Percentiles rank a stretch among this genome's conserved stretches.
Conservation (phyloP, 2,113 vertebrate species). For the Trogon melanurus region DNA sequence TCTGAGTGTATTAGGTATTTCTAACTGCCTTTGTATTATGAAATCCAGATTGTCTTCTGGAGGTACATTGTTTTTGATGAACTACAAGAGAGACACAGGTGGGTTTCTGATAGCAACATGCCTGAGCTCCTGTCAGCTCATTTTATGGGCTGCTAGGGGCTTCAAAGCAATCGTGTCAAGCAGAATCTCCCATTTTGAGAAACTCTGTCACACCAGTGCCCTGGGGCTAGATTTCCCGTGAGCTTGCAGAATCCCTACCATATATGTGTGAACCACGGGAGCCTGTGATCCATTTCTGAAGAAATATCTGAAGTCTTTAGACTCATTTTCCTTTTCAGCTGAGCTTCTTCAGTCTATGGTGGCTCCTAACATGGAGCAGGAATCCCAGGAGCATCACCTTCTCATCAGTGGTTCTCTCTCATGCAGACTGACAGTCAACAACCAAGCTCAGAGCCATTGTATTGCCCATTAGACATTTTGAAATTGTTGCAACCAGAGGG, state of each 20-base stretch:
- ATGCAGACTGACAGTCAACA: neutral
- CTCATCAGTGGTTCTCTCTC: neutral
- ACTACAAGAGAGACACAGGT: slow-evolving; percentile 26
- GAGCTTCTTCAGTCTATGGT: neutral
- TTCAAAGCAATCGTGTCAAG: neutral
- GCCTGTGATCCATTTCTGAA: neutral
- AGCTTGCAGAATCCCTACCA: neutral
- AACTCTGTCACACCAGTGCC: neutral
- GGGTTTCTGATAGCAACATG: slow-evolving; percentile 18
- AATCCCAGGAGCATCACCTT: neutral
- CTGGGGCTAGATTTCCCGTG: neutral
- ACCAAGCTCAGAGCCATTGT: neutral
- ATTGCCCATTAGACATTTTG: neutral
- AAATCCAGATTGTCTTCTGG: slow-evolving; percentile 46
- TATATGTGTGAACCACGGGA: neutral
- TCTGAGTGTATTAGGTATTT: neutral
- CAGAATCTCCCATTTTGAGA: neutral
- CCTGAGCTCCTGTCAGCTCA: neutral
- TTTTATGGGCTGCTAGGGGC: neutral
- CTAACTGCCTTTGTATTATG: neutral
- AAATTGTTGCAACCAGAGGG: neutral
- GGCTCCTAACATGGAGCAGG: fast-evolving
- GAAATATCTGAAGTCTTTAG: neutral
- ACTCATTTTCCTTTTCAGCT: neutral
- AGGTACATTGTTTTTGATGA: neutral